Conservation (phyloP, 2,888 invertebrate genomes). For the Glyphotaelius pellucidus region DNA sequence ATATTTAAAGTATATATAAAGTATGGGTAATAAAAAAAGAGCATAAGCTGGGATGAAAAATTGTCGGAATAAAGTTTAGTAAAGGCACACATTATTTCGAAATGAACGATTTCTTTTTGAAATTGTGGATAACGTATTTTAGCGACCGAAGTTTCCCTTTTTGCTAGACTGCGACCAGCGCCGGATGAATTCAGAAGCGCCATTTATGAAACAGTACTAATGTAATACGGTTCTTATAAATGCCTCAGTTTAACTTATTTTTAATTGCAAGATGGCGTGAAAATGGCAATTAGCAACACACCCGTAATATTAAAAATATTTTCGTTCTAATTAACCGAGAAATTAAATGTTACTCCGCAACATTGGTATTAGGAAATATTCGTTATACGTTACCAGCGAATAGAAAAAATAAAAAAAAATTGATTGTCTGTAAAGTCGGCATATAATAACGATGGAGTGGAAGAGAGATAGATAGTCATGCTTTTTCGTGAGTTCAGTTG, state of each 20-base stretch:
- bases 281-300: background rate
- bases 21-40: constrained; percentile 55
- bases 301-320: background rate
- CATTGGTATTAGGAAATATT: background rate
- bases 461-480: too few species aligned
- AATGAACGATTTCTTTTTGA: constrained; percentile 43
- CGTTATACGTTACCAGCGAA: background rate
- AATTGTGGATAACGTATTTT: constrained; percentile 21
- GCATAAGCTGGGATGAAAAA: constrained; percentile 57
- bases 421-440: too few species aligned
- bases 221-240: background rate
- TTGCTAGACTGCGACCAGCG: background rate
- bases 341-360: background rate
- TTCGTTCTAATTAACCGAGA: background rate
- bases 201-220: background rate
- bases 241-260: background rate
- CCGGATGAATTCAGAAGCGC: background rate
- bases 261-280: constrained; percentile 15
- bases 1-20: constrained; percentile 19
- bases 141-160: background rate
- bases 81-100: constrained; percentile 50
- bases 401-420: background rate
- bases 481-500: too few species aligned
- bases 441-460: too few species aligned
- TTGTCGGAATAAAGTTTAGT: constrained; percentile 53